A percentile compares a stretch with the other conserved stretches of the same genome.
These are phyloP conservation scores for Bradypodion ventrale DNA, from an alignment of 2,797 vertebrate species.

Conservation along the genomic window DNA sequence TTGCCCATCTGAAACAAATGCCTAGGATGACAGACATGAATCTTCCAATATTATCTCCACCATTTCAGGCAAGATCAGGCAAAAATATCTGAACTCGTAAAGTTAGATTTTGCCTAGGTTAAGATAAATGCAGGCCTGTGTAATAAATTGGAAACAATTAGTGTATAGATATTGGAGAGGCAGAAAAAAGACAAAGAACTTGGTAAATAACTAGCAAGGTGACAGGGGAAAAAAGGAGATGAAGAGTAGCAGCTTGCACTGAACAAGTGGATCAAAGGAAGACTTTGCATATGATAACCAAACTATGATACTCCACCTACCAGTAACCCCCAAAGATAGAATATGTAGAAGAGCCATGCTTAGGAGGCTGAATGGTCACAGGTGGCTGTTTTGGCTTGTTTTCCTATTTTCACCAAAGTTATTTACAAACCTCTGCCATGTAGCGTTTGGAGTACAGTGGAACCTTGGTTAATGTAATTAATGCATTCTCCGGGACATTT, in stretches of 20 bases:
- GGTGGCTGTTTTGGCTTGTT: neutral
- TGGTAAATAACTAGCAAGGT: neutral
- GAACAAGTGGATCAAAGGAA: neutral
- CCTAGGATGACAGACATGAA: constrained; percentile 75
- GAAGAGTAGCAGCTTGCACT: neutral
- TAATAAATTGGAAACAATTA: neutral
- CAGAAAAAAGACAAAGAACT: neutral
- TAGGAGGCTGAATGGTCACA: neutral
- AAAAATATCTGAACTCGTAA: constrained; percentile 77
- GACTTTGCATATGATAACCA: neutral
- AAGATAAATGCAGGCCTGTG: neutral
- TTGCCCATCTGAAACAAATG: constrained; percentile 74
- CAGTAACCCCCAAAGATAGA: neutral
- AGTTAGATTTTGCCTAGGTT: constrained; percentile 76
- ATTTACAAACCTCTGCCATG: constrained; percentile 23
- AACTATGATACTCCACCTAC: neutral
- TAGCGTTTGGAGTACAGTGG: neutral
- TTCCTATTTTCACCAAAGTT: neutral
- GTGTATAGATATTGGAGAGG: neutral
- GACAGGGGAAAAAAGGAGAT: neutral
- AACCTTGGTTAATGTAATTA: no score
- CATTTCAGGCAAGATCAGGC: constrained; percentile 73
- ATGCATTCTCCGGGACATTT: no score
- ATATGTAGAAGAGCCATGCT: neutral
- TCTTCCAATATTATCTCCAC: constrained; percentile 79